phyloP scores from a whole-genome alignment of 2,113 vertebrate genomes.

The Pristiophorus japonicus region DNA sequence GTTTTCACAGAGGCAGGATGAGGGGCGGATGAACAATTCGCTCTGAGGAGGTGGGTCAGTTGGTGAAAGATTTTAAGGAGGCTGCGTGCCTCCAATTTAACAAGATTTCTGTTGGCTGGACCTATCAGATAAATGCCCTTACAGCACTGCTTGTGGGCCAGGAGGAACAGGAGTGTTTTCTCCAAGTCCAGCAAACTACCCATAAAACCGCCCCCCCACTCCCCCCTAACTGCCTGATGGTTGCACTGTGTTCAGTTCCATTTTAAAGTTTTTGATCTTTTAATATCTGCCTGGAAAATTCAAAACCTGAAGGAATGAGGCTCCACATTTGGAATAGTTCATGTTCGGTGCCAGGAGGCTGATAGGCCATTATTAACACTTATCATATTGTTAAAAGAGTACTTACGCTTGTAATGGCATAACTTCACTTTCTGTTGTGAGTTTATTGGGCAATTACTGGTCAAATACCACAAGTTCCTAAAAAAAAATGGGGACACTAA shows the following conservation, averaged over 20 bases:
- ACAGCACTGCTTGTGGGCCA: too few species aligned
- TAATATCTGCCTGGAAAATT: background rate
- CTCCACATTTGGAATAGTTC: background rate
- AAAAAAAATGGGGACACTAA: background rate
- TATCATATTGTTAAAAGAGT: background rate
- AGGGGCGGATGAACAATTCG: too few species aligned
- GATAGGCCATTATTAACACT: background rate
- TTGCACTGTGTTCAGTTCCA: background rate
- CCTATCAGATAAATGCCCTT: too few species aligned
- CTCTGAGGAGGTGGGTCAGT: too few species aligned
- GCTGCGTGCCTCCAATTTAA: too few species aligned
- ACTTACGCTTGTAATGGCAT: background rate
- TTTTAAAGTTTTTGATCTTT: background rate
- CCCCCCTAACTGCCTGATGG: too few species aligned
- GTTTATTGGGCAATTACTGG: background rate
- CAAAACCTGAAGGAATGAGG: background rate
- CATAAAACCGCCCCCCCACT: background rate
- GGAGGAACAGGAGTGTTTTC: background rate
- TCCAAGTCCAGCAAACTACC: background rate
- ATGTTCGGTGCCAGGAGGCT: background rate
- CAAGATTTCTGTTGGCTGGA: too few species aligned
- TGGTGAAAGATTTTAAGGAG: too few species aligned
- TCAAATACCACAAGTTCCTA: background rate
- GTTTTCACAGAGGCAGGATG: too few species aligned
- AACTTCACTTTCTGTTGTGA: background rate